phyloP scores from a whole-genome alignment of 2,113 vertebrate species.

The Leiothrix lutea region DNA sequence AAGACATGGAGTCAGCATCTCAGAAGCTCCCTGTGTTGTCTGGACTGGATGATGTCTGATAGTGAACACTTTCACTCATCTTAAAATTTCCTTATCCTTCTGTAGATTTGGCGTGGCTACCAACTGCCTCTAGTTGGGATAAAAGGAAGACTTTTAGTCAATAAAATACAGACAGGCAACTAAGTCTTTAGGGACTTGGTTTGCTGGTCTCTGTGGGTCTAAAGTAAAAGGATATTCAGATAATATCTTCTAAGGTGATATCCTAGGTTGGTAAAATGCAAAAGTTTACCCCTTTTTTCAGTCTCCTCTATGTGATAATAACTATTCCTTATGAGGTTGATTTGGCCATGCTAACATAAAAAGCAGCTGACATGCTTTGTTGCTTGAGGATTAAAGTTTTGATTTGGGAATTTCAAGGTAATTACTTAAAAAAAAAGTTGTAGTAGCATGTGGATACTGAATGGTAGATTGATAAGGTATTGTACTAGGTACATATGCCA shows the following conservation, averaged over 20 bases:
- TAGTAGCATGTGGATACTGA: neutral
- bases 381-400: neutral
- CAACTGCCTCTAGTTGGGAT: neutral
- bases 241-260: neutral
- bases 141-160: neutral
- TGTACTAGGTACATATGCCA: neutral
- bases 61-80: accelerated
- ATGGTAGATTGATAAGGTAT: neutral
- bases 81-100: neutral
- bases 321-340: neutral
- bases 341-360: neutral
- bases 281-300: neutral
- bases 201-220: neutral
- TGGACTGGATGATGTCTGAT: neutral
- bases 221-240: neutral
- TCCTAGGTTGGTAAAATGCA: neutral
- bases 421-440: neutral
- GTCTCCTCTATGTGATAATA: neutral
- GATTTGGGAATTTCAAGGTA: neutral
- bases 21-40: neutral
- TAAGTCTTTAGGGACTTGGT: neutral
- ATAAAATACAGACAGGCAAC: neutral
- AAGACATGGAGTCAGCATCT: neutral
- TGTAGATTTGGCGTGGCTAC: neutral
- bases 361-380: neutral